Evolutionary conservation across 2,113 vertebrate genomes (phyloP).

Genomic region (Campylorhamphus procurvoides): DNA sequence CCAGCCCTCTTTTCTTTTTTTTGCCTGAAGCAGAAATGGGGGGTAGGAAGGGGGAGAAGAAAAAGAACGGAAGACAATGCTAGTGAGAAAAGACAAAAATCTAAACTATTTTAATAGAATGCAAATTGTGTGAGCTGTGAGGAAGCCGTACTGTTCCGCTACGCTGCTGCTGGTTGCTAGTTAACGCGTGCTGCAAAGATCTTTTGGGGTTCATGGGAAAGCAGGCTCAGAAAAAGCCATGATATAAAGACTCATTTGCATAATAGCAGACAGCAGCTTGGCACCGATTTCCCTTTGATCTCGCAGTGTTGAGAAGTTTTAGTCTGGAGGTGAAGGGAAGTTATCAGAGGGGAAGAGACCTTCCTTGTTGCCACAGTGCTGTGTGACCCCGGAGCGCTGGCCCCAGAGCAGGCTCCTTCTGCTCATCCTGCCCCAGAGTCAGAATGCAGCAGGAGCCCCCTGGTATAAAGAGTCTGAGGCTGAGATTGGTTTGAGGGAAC

Average conservation of each 20-base stretch:
- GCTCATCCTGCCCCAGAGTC: background rate
- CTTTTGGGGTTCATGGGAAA: conserved; percentile 24
- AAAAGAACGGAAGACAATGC: background rate
- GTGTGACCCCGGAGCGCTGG: fast-evolving
- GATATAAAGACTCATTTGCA: conserved; percentile 6
- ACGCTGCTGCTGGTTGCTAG: background rate
- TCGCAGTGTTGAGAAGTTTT: background rate
- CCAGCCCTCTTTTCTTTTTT: background rate
- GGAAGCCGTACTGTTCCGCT: background rate
- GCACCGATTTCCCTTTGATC: background rate
- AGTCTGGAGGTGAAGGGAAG: background rate
- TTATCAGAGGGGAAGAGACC: background rate
- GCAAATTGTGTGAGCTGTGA: conserved; percentile 23
- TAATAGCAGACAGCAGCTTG: background rate
- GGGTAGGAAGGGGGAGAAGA: background rate
- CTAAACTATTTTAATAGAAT: conserved; percentile 43
- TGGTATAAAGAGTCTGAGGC: background rate
- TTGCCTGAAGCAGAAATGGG: background rate
- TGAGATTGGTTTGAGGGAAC: background rate
- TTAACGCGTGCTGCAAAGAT: background rate
- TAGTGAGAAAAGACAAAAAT: conserved; percentile 37
- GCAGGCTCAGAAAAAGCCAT: background rate
- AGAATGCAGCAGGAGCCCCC: background rate
- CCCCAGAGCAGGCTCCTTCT: background rate
- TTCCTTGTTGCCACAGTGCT: background rate